Percentiles rank a stretch among this genome's conserved stretches.
Evolutionary conservation across 2,113 vertebrate species (phyloP).

Genomic region (Osmerus mordax): DNA sequence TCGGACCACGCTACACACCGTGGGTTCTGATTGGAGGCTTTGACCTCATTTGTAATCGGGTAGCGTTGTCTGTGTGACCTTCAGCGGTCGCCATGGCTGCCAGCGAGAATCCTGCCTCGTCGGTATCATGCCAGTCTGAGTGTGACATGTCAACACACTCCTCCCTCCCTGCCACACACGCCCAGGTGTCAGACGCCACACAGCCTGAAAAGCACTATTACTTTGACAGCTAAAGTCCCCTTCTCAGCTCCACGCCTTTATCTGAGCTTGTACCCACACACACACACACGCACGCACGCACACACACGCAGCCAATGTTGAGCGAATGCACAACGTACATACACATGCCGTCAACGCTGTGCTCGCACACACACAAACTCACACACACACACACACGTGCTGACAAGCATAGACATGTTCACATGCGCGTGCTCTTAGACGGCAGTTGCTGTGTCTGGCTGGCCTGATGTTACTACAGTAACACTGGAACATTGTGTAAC

Average conservation of each 20-base stretch:
- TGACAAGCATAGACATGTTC: neutral
- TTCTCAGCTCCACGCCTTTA: neutral
- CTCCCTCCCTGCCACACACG: neutral
- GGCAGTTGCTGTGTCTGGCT: slow-evolving; percentile 4
- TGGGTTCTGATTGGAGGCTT: slow-evolving; percentile 24
- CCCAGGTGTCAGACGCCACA: neutral
- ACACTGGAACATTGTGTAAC: slow-evolving; percentile 36
- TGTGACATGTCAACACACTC: slow-evolving; percentile 6
- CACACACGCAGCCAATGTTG: slow-evolving; percentile 3
- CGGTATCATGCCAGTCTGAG: slow-evolving; percentile 14
- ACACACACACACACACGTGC: slow-evolving; percentile 29
- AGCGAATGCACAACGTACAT: neutral
- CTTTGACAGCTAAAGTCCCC: neutral
- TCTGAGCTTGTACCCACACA: neutral
- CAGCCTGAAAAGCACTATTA: neutral
- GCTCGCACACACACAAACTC: neutral
- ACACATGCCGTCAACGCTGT: neutral
- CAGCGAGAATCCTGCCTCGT: slow-evolving; percentile 19
- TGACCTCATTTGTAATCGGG: slow-evolving; percentile 45
- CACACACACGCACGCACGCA: slow-evolving; percentile 1
- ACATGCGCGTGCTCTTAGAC: slow-evolving; percentile 6
- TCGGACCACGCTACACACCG: slow-evolving; percentile 26
- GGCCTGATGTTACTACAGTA: slow-evolving; percentile 25
- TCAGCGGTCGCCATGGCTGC: slow-evolving; percentile 18
- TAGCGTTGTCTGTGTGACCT: slow-evolving; percentile 45